phyloP scores from a whole-genome alignment of 2,113 vertebrate genomes.

The Cariama cristata region DNA sequence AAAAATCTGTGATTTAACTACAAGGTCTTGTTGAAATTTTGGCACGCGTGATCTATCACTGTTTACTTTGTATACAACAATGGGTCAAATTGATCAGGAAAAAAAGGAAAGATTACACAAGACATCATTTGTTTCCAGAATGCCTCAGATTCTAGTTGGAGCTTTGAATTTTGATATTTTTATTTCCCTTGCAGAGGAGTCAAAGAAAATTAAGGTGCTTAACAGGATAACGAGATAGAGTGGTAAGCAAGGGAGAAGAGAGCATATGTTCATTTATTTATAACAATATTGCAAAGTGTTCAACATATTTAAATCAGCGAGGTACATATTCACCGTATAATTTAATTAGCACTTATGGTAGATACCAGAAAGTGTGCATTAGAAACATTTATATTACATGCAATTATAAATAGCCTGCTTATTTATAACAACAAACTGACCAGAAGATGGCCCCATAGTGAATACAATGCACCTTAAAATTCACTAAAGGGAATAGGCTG shows the following conservation, averaged over 20 bases:
- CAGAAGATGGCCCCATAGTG: conserved; percentile 56
- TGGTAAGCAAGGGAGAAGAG: conserved; percentile 54
- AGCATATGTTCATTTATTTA: conserved; percentile 72
- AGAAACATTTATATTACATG: neutral
- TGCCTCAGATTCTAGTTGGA: neutral
- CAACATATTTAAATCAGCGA: conserved; percentile 61
- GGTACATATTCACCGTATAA: conserved; percentile 57
- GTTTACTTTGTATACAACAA: neutral
- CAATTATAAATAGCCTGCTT: neutral
- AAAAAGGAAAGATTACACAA: neutral
- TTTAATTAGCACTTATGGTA: conserved; percentile 70
- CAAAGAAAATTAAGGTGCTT: conserved; percentile 25
- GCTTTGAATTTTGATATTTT: neutral
- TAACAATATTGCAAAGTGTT: conserved; percentile 58
- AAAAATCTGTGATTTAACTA: neutral
- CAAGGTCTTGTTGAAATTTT: neutral
- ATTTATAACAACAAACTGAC: conserved; percentile 43
- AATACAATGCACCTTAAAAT: conserved; percentile 58
- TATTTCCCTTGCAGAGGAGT: neutral
- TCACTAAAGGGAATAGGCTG: conserved; percentile 33
- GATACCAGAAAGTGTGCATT: neutral
- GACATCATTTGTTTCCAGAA: neutral
- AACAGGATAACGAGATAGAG: conserved; percentile 66
- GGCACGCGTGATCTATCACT: neutral
- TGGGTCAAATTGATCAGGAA: neutral